These are phyloP conservation scores for Tethea ocularis DNA, from an alignment of 2,888 invertebrate species.

Conservation along the genomic window DNA sequence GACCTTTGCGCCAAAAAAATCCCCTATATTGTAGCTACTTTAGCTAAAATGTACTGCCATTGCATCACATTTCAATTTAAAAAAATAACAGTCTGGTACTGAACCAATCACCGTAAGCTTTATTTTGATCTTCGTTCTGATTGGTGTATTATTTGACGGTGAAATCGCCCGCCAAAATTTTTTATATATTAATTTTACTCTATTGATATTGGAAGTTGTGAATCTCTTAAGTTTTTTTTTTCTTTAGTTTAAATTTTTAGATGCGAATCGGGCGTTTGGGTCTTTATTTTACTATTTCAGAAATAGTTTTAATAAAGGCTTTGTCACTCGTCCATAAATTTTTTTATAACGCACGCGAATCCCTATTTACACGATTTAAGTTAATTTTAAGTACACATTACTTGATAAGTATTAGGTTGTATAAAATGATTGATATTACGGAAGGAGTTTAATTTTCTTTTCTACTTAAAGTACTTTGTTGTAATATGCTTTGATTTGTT, in stretches of 20 bases:
- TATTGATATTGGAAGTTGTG: slow-evolving; percentile 38
- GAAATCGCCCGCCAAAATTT: slow-evolving; percentile 59
- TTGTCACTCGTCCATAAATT: slow-evolving; percentile 45
- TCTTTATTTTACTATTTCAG: slow-evolving; percentile 76
- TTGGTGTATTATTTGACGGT: slow-evolving; percentile 48
- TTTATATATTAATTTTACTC: slow-evolving; percentile 19
- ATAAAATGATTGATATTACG: slow-evolving; percentile 63
- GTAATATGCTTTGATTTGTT: slow-evolving; percentile 42
- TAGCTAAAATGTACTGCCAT: slow-evolving; percentile 52
- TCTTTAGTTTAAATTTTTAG: slow-evolving; percentile 15
- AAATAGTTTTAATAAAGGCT: slow-evolving; percentile 75
- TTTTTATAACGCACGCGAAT: slow-evolving; percentile 46
- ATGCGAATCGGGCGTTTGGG: slow-evolving; percentile 45
- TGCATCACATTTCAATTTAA: slow-evolving; percentile 48
- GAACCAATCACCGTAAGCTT: slow-evolving; percentile 52
- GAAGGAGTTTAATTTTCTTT: slow-evolving; percentile 59
- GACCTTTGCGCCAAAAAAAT: slow-evolving; percentile 1
- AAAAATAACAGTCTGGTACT: slow-evolving; percentile 39
- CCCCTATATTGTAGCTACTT: slow-evolving; percentile 10
- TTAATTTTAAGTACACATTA: slow-evolving; percentile 73
- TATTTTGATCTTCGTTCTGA: slow-evolving; percentile 45
- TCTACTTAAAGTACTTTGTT: slow-evolving; percentile 53
- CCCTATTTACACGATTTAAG: slow-evolving; percentile 51
- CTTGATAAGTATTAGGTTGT: slow-evolving; percentile 65
- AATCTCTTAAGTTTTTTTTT: slow-evolving; percentile 30